Evolutionary conservation across 2,113 vertebrate genomes (phyloP), one percentile per base, ranked within the genome.

Genomic region (Microcebus murinus): DNA sequence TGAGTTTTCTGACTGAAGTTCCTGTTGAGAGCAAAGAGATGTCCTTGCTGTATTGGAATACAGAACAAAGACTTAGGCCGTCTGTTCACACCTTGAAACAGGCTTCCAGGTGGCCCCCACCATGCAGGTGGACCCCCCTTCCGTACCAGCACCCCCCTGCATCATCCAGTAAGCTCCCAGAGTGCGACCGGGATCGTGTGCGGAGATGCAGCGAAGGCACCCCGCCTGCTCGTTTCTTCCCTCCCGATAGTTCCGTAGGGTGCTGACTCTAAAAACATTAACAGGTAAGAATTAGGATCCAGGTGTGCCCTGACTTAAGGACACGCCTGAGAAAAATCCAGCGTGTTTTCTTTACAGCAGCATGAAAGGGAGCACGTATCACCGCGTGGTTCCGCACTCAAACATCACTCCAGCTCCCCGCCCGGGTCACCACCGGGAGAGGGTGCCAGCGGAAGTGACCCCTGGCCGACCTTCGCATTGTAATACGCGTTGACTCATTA

Each of bases 361-460:
- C 50, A 42, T 8, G 31, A 42, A 74, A 18, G 10, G 4, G 23
- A 20, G 18, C n/a, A 18, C 1, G 4, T 25, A 1, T 0, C 23
- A 34, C 25, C 12, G 25, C 9, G 50, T 23, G 52, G n/a, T 59
- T 45, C 13, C 3, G 70, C n/a, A 65, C 18, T n/a, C 61, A 31
- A 57, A n/a, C 25, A 31, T 1, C 10, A 0, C 2, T 1, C 21
- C 8, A 2, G 2, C 2, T 13, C 11, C 18, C n/a, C 6, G 11
- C 27, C 55, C 14, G 8, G 8, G 20, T 27, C 27, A 0, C 42
- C 36, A 0, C 15, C 42, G 17, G 1, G 34, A 34, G 34, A 14
- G 15, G 8, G 23, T 8, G 8, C 42, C 42, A 1, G 10, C 10
- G 25, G 4, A 13, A 8, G 8, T 10, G 4, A 4, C 65, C 31